A percentile compares a stretch with the other conserved stretches of the same genome.
phyloP scores from a whole-genome alignment of 2,888 invertebrate genomes.

The Sabatieria punctata region DNA sequence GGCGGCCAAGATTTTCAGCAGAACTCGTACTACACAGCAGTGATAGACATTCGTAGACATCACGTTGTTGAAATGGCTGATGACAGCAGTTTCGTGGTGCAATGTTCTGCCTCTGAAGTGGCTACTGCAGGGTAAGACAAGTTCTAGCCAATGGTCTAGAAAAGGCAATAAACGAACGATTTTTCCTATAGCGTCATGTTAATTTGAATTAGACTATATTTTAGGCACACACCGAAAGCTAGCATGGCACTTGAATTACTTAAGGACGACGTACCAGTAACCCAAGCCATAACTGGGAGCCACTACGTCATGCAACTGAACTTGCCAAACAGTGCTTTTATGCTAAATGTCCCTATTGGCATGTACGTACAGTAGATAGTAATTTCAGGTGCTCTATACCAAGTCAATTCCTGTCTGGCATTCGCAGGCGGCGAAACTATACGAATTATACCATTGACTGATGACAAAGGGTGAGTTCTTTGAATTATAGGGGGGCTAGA shows the following conservation, averaged over 20 bases:
- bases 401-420: background rate
- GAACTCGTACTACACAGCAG: background rate
- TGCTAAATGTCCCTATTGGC: background rate
- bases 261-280: background rate
- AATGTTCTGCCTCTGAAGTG: background rate
- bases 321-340: background rate
- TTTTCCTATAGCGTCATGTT: too few species aligned
- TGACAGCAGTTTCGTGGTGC: conserved; percentile 1
- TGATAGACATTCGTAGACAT: background rate
- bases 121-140: too few species aligned
- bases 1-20: background rate
- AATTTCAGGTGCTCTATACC: background rate
- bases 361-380: background rate
- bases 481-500: too few species aligned
- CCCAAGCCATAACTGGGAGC: background rate
- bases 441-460: background rate
- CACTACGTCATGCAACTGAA: background rate
- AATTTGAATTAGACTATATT: too few species aligned
- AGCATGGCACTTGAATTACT: background rate
- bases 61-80: background rate
- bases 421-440: background rate
- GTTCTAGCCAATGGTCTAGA: too few species aligned
- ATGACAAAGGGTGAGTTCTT: background rate
- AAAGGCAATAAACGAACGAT: too few species aligned
- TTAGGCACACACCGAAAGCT: background rate